These are phyloP conservation scores for Nasonia vitripennis DNA, from an alignment of 1,140 invertebrate species.

Conservation along the genomic window DNA sequence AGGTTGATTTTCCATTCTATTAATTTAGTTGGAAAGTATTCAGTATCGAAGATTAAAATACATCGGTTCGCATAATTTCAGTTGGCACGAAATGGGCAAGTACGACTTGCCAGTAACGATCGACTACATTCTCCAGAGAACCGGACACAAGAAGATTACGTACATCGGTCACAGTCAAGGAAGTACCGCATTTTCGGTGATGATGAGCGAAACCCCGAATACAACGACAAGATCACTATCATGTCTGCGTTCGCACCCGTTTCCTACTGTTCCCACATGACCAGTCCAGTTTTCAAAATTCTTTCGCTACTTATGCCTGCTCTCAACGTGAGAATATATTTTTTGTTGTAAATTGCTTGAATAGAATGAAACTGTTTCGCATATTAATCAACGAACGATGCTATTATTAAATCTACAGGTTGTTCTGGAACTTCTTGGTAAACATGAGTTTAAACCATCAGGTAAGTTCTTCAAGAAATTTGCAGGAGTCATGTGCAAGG, in stretches of 20 bases:
- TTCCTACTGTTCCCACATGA: conserved; percentile 69
- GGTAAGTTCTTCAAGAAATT: conserved; percentile 70
- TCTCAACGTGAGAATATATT: conserved; percentile 57
- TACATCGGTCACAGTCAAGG: conserved; percentile 83
- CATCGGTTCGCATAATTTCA: conserved; percentile 52
- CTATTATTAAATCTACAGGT: conserved; percentile 57
- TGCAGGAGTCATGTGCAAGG: conserved; percentile 73
- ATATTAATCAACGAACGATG: no score
- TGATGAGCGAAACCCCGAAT: conserved; percentile 78
- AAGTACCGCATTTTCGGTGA: conserved; percentile 78
- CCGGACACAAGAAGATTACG: conserved; percentile 74
- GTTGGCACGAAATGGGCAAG: conserved; percentile 83
- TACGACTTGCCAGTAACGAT: conserved; percentile 86
- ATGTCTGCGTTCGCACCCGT: conserved; percentile 79
- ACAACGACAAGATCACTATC: conserved; percentile 75
- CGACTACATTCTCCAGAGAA: conserved; percentile 78
- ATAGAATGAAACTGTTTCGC: neutral
- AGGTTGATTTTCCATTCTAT: conserved; percentile 52
- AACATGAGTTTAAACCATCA: conserved; percentile 76
- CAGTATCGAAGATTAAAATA: neutral
- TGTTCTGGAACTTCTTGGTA: conserved; percentile 72
- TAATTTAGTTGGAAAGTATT: conserved; percentile 65
- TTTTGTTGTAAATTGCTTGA: conserved; percentile 24
- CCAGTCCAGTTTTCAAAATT: conserved; percentile 66
- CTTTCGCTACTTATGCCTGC: conserved; percentile 55